Base-by-base conservation (phyloP, 2,113 vertebrate genomes). In the Pica pica region DNA sequence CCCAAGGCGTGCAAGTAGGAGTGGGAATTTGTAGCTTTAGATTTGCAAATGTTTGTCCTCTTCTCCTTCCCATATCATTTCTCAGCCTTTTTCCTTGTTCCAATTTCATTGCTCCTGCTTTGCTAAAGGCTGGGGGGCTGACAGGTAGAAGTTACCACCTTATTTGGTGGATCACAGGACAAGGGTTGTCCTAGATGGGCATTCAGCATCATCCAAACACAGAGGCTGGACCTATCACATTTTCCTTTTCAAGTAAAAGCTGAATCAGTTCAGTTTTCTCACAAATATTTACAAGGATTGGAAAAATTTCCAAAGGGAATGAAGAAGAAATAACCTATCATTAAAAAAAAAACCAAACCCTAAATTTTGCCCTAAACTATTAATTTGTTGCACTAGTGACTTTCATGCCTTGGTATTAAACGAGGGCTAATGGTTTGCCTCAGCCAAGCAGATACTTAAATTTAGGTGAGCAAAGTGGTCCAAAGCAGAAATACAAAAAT, bases 121-220 rank as follows among this genome's bases (percentile, higher is more conserved):
- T 83, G 6, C 50, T 65, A 31, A 26, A 57, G 7, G 11, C 6
- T n/a, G 1, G 2, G 2, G 2, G 4, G 6, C 12, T 55, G 23
- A 11, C 8, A 42, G 10, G 8, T 13, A 47, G n/a, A 50, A 57
- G 14, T 5, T 35, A 21, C 18, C 13, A 15, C 12, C 8, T 28
- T 57, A 3, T 15, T 47, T 49, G 7, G 7, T 10, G 16, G 22
- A 47, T 60, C 14, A 53, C 0, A 55, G 52, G 11, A 31, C 20
- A 22, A 35, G 10, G 13, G 4, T 3, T 56, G 10, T 50, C 49
- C 61, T 27, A 24, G 3, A 1, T 1, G 7, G 30, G 2, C 21
- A 16, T 33, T 47, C 49, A 50, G 19, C 14, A 46, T 15, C 50
- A 24, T 20, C 41, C 11, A 10, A 74, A 33, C 23, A 21, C 22